phyloP scores from a whole-genome alignment of 2,888 invertebrate genomes.

The Zhuqinia jingwanae region DNA sequence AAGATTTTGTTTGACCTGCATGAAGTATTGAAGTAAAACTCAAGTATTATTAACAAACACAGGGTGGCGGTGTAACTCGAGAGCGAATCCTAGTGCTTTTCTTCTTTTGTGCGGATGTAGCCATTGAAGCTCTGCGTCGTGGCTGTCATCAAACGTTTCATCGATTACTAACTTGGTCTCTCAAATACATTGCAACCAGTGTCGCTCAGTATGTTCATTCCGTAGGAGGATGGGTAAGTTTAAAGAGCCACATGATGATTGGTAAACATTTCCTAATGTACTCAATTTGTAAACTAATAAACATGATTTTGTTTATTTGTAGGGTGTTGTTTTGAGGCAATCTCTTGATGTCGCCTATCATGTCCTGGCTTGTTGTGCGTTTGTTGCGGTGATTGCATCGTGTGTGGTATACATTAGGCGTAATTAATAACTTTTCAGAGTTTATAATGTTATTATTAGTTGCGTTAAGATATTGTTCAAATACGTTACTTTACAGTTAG shows the following conservation, averaged over 20 bases:
- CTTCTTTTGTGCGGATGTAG: constrained; percentile 84
- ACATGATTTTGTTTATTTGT: background rate
- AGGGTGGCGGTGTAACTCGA: constrained; percentile 84
- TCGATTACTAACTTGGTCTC: constrained; percentile 84
- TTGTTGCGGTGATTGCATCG: constrained; percentile 74
- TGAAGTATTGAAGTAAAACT: constrained; percentile 34
- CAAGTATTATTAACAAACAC: constrained; percentile 34
- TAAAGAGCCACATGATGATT: background rate
- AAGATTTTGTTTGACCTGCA: constrained; percentile 19
- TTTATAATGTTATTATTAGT: background rate
- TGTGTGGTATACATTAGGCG: constrained; percentile 77
- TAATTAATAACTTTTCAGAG: constrained; percentile 44
- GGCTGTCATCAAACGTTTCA: constrained; percentile 83
- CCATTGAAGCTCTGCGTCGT: constrained; percentile 82
- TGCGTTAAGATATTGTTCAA: background rate
- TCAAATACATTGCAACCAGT: constrained; percentile 83
- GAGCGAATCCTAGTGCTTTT: constrained; percentile 84
- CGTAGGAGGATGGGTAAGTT: constrained; percentile 84
- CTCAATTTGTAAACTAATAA: background rate
- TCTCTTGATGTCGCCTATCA: constrained; percentile 76
- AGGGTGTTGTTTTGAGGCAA: constrained; percentile 76
- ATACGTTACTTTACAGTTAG: background rate
- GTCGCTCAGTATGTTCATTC: constrained; percentile 84
- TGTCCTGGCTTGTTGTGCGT: constrained; percentile 75
- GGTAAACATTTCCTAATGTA: background rate